A percentile compares a stretch with the other conserved stretches of the same genome.
Conservation (phyloP, 1,140 invertebrate genomes). For the Drosophila ananassae region DNA sequence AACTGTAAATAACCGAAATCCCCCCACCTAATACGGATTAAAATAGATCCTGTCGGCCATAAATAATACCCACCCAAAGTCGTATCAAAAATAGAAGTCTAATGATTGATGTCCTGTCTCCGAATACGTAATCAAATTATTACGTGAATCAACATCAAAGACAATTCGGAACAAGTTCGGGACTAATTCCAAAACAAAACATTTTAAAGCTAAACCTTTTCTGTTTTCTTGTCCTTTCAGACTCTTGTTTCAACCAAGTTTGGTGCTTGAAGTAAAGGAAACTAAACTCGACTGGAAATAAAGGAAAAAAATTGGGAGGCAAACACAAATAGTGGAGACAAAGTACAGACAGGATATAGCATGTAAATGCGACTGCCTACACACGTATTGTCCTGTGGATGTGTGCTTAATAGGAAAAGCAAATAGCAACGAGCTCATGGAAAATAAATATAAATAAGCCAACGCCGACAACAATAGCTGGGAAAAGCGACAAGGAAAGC, state of each 20-base stretch:
- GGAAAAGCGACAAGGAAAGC: conserved; percentile 33
- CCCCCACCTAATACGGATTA: neutral
- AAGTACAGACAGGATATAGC: conserved; percentile 54
- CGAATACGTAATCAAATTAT: conserved; percentile 3
- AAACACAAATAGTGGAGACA: conserved; percentile 56
- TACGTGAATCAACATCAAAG: neutral
- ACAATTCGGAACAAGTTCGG: neutral
- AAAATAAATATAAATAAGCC: conserved; percentile 77
- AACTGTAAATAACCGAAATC: neutral
- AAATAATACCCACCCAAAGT: neutral
- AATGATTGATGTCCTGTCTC: neutral
- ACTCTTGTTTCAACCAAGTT: conserved; percentile 73
- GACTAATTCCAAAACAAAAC: neutral
- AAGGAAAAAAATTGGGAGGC: conserved; percentile 46
- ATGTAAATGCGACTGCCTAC: conserved; percentile 56
- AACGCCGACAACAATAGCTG: conserved; percentile 54
- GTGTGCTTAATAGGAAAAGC: conserved; percentile 67
- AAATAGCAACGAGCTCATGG: conserved; percentile 71
- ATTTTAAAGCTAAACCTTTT: conserved; percentile 6
- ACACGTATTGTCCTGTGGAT: conserved; percentile 10
- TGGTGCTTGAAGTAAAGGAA: conserved; percentile 16
- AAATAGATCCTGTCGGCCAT: neutral
- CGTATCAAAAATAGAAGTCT: neutral
- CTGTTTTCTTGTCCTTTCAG: conserved; percentile 14
- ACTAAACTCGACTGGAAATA: conserved; percentile 32